Evolutionary conservation across 92 coral and sea anemone species (phyloP).

Genomic region (Pocillopora meandrina): DNA sequence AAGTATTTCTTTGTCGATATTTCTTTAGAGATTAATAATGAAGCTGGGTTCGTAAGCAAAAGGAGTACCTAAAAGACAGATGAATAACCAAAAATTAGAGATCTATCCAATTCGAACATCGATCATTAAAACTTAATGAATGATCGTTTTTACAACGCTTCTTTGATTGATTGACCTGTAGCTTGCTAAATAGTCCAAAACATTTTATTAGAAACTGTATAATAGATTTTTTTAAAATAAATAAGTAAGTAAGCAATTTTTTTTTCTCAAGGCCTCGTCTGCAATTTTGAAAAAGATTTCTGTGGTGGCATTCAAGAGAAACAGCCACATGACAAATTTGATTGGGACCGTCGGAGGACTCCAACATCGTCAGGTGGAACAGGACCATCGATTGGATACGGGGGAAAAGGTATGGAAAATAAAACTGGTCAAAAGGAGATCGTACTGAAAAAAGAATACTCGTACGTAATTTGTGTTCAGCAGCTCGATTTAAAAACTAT

Average conservation of each 20-base stretch:
- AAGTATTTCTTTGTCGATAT: too few species aligned
- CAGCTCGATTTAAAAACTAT: too few species aligned
- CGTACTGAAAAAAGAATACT: too few species aligned
- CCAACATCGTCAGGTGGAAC: slow-evolving; percentile 24
- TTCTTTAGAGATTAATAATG: too few species aligned
- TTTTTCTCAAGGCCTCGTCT: not conserved
- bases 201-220: not conserved
- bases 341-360: not conserved
- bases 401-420: slow-evolving; percentile 1
- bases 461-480: too few species aligned
- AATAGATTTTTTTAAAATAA: not conserved
- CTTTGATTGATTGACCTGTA: too few species aligned
- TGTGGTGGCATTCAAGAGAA: not conserved
- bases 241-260: not conserved
- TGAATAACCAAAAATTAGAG: too few species aligned
- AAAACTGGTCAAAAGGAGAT: not conserved
- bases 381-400: slow-evolving; percentile 11
- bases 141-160: too few species aligned
- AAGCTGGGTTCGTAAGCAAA: too few species aligned
- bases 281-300: slow-evolving; percentile 28
- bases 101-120: too few species aligned
- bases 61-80: too few species aligned
- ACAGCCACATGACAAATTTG: slow-evolving; percentile 8
- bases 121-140: too few species aligned
- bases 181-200: not conserved